Percentiles rank a stretch among this genome's conserved stretches.
Evolutionary conservation across 1,140 invertebrate genomes (phyloP).

Genomic region (Maniola jurtina): DNA sequence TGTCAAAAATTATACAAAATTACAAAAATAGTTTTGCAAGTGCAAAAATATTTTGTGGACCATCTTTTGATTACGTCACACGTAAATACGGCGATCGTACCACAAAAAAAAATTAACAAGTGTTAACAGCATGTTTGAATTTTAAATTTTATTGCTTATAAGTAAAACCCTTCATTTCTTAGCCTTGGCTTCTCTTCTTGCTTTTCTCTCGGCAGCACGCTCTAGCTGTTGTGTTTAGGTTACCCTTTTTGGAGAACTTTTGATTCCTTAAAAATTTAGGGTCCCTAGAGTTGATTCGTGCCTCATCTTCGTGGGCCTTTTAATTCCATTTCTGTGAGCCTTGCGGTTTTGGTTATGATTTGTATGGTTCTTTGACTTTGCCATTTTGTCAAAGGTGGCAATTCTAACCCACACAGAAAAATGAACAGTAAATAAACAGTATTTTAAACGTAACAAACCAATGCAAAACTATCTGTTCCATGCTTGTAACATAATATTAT

Average conservation of each 20-base stretch:
- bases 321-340: too few species aligned
- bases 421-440: too few species aligned
- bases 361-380: too few species aligned
- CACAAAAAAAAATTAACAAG: too few species aligned
- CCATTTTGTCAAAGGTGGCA: too few species aligned
- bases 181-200: conserved; percentile 80
- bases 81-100: background rate
- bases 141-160: conserved; percentile 63
- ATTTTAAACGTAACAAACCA: too few species aligned
- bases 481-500: background rate
- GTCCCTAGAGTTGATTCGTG: conserved; percentile 75
- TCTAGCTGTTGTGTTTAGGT: conserved; percentile 87
- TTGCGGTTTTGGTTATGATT: too few species aligned
- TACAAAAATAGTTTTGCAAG: conserved; percentile 29
- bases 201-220: conserved; percentile 82
- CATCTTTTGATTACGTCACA: background rate
- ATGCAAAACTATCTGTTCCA: too few species aligned
- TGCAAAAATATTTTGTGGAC: background rate
- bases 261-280: conserved; percentile 96
- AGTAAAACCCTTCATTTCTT: conserved; percentile 80
- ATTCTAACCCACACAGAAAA: too few species aligned
- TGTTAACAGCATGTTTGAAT: conserved; percentile 2
- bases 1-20: conserved; percentile 38
- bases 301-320: too few species aligned
- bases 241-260: conserved; percentile 95